These are phyloP conservation scores for Cichlasoma orientale DNA, from an alignment of 2,797 vertebrate genomes.

Conservation along the genomic window DNA sequence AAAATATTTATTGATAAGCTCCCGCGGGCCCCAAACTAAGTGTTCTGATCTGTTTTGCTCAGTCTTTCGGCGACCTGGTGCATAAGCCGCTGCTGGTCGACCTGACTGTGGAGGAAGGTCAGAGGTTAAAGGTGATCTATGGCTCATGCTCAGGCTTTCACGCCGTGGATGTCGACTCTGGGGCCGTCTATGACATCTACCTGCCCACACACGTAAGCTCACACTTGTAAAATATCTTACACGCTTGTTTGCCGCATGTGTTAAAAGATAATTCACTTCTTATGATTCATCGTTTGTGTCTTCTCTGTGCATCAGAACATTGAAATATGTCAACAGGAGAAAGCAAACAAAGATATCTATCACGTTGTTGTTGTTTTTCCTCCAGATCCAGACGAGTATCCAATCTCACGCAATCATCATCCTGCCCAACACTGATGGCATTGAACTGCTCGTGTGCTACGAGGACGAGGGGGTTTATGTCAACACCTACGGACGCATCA, in stretches of 20 bases:
- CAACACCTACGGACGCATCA: constrained; percentile 93
- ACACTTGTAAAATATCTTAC: constrained; percentile 17
- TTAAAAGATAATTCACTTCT: not conserved
- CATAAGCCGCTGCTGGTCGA: constrained; percentile 92
- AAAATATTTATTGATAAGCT: constrained; percentile 3
- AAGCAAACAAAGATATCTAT: not conserved
- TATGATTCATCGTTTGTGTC: not conserved
- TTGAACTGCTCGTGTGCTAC: constrained; percentile 93
- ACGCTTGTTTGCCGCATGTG: not conserved
- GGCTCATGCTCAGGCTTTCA: constrained; percentile 91
- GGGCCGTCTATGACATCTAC: constrained; percentile 93
- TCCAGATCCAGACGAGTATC: constrained; percentile 88
- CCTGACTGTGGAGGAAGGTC: constrained; percentile 92
- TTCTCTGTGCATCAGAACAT: too few relatives aligned
- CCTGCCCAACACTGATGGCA: constrained; percentile 90
- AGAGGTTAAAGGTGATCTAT: constrained; percentile 93
- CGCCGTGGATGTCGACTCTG: constrained; percentile 92
- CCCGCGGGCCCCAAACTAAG: not conserved
- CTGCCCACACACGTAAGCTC: constrained; percentile 83
- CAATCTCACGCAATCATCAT: constrained; percentile 93
- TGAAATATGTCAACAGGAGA: too few relatives aligned
- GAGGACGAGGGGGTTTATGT: constrained; percentile 94
- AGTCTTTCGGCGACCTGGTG: constrained; percentile 92
- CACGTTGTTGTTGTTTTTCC: constrained; percentile 16
- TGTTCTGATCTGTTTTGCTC: constrained; percentile 41